Conservation (phyloP, 2,888 invertebrate species). For the Sarcophaga subvicina region DNA sequence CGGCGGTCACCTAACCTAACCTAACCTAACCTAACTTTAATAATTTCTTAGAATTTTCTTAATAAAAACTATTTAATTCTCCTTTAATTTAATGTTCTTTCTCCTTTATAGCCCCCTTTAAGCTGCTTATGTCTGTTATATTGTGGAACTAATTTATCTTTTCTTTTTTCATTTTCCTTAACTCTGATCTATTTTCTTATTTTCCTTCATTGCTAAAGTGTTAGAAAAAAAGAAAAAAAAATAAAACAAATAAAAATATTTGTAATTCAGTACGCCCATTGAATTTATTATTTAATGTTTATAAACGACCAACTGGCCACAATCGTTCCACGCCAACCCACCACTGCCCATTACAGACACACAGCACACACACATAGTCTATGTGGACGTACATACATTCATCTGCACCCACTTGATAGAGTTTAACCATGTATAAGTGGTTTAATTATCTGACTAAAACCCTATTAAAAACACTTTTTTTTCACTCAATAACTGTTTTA, state of each 20-base stretch:
- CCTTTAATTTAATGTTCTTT: slow-evolving; percentile 3
- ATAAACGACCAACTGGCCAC: slow-evolving; percentile 19
- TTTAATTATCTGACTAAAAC: slow-evolving; percentile 51
- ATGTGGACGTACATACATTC: no score
- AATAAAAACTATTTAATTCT: slow-evolving; percentile 7
- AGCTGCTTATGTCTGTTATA: slow-evolving; percentile 43
- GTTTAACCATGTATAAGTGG: slow-evolving; percentile 41
- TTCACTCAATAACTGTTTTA: not conserved
- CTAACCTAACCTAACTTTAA: not conserved
- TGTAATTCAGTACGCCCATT: slow-evolving; percentile 46
- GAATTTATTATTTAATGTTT: slow-evolving; percentile 63
- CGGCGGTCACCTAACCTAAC: no score
- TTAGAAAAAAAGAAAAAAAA: not conserved
- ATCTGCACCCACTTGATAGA: slow-evolving; percentile 13
- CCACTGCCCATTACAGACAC: slow-evolving; percentile 17
- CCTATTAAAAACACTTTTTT: slow-evolving; percentile 15
- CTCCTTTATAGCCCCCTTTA: slow-evolving; percentile 4
- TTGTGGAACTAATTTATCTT: slow-evolving; percentile 37
- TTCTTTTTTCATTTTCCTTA: not conserved
- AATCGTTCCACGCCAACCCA: not conserved
- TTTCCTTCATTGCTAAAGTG: no score
- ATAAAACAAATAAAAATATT: slow-evolving; percentile 30
- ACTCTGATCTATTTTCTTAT: no score
- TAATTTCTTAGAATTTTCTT: not conserved
- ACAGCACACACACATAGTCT: slow-evolving; percentile 1